Conservation (phyloP, 2,888 invertebrate genomes). For the Salpingus planirostris region DNA sequence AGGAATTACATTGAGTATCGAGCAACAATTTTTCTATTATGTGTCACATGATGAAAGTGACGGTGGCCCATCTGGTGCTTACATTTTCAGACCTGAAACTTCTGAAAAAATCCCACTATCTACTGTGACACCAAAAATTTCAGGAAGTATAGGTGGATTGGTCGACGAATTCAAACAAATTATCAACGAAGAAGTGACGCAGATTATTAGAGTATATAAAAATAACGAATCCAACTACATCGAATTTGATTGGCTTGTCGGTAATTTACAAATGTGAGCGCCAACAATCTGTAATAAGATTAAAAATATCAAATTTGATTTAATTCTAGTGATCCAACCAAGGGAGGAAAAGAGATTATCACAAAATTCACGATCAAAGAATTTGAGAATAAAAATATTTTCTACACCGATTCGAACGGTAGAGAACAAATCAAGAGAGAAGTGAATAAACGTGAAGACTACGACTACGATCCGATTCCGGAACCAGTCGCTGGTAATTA, state of each 20-base stretch:
- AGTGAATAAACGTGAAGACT: slow-evolving; percentile 53
- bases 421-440: slow-evolving; percentile 68
- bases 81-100: slow-evolving; percentile 65
- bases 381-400: slow-evolving; percentile 52
- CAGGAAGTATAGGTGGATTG: slow-evolving; percentile 33
- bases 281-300: slow-evolving; percentile 18
- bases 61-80: slow-evolving; percentile 81
- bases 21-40: slow-evolving; percentile 66
- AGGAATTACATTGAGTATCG: slow-evolving; percentile 37
- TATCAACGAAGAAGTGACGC: slow-evolving; percentile 62
- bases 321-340: slow-evolving; percentile 5
- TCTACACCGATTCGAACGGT: slow-evolving; percentile 91
- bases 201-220: slow-evolving; percentile 60
- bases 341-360: slow-evolving; percentile 58
- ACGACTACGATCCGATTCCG: slow-evolving; percentile 17
- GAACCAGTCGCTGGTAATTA: slow-evolving; percentile 60
- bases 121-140: slow-evolving; percentile 26
- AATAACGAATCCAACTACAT: slow-evolving; percentile 43
- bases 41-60: slow-evolving; percentile 46
- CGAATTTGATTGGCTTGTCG: slow-evolving; percentile 69
- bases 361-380: slow-evolving; percentile 47
- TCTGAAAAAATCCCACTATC: slow-evolving; percentile 2
- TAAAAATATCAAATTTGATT: neutral
- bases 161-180: slow-evolving; percentile 57
- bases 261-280: slow-evolving; percentile 59